Percentiles rank a stretch among this genome's conserved stretches.
These are phyloP conservation scores for Pipistrellus kuhlii DNA, from an alignment of 2,797 vertebrate genomes.

Conservation along the genomic window DNA sequence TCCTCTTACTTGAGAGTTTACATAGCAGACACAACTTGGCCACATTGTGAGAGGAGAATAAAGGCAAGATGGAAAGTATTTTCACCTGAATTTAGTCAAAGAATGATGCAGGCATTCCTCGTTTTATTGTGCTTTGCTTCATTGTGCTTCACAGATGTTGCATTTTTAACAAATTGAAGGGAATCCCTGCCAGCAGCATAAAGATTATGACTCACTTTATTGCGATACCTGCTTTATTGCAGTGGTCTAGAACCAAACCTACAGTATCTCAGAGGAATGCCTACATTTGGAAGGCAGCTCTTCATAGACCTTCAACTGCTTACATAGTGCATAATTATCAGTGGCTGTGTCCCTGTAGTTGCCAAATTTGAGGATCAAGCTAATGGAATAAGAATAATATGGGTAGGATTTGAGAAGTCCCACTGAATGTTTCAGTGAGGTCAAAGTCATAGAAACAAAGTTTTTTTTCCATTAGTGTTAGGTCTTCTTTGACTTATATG, in stretches of 20 bases:
- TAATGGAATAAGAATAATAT: not conserved
- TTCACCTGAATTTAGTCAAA: slow-evolving; percentile 19
- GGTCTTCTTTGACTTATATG: not conserved
- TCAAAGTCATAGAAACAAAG: not conserved
- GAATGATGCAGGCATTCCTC: not conserved
- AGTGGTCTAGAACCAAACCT: not conserved
- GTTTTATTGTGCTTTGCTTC: not conserved
- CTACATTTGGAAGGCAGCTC: not conserved
- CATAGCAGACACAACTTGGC: not conserved
- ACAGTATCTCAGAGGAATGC: not conserved
- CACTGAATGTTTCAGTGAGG: not conserved
- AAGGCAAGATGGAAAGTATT: not conserved
- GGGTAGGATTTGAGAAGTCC: not conserved
- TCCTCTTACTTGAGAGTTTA: not conserved
- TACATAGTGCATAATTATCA: not conserved
- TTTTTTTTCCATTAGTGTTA: not conserved
- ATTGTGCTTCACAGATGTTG: not conserved
- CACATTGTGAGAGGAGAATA: not conserved
- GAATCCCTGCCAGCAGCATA: not conserved
- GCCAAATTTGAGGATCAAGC: not conserved
- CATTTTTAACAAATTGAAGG: not conserved
- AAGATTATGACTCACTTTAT: not conserved
- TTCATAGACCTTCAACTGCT: not conserved
- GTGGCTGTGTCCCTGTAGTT: not conserved
- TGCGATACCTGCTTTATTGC: not conserved